A percentile compares a stretch with the other conserved stretches of the same genome.
These are phyloP conservation scores for Papilio glaucus DNA, from an alignment of 1,140 invertebrate genomes.

Conservation along the genomic window DNA sequence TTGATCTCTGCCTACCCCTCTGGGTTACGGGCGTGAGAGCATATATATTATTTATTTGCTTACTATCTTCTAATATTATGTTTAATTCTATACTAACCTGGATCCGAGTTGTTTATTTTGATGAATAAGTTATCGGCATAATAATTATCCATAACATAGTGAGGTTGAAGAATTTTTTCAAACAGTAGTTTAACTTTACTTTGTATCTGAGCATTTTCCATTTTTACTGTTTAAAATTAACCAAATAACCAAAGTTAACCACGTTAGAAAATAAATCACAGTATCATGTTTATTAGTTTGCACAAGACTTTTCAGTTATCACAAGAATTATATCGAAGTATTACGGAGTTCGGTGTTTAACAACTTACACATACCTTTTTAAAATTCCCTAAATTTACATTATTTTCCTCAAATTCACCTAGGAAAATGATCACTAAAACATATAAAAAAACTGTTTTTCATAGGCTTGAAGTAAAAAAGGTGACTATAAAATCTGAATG, in stretches of 20 bases:
- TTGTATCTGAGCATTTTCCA: conserved; percentile 57
- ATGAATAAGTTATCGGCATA: conserved; percentile 72
- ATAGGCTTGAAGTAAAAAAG: too few species aligned
- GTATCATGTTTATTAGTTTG: neutral
- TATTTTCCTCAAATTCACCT: neutral
- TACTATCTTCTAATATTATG: neutral
- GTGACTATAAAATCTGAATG: too few species aligned
- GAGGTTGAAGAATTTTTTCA: conserved; percentile 63
- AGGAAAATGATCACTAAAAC: too few species aligned
- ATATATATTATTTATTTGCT: neutral
- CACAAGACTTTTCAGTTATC: neutral
- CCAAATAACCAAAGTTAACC: neutral
- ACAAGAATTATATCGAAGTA: neutral
- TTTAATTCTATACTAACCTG: conserved; percentile 52
- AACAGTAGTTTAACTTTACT: conserved; percentile 72
- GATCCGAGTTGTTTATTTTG: conserved; percentile 64
- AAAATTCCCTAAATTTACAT: neutral
- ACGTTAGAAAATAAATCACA: conserved; percentile 14
- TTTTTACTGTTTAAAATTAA: conserved; percentile 40
- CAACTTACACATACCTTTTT: neutral
- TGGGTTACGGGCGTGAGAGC: too few species aligned
- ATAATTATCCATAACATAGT: conserved; percentile 73
- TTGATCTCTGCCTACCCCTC: too few species aligned
- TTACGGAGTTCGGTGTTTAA: neutral
- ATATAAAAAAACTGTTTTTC: too few species aligned